Evolutionary conservation across 1,140 invertebrate genomes (phyloP).

Genomic region (Microvelia longipes): DNA sequence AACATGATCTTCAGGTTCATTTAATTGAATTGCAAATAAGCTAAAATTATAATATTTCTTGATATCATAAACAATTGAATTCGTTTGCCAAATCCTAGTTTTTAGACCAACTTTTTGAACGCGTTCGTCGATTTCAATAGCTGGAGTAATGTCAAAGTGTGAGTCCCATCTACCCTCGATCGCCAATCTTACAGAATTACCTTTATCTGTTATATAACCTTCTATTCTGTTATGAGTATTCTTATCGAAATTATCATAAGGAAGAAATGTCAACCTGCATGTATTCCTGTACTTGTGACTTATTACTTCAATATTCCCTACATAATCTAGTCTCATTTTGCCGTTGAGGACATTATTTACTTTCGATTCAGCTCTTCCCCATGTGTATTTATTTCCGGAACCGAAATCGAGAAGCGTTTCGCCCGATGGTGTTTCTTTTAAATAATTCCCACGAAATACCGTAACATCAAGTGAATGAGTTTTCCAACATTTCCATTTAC

Average conservation of each 20-base stretch:
- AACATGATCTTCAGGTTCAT: constrained; percentile 80
- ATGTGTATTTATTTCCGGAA: constrained; percentile 77
- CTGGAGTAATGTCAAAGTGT: neutral
- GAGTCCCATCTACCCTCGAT: neutral
- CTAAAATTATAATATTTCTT: neutral
- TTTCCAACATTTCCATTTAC: constrained; percentile 2
- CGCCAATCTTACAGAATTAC: neutral
- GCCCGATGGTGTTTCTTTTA: constrained; percentile 81
- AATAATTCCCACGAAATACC: constrained; percentile 95
- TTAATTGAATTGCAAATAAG: constrained; percentile 86
- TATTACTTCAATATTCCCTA: neutral
- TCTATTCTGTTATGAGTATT: neutral
- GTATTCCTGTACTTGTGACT: neutral
- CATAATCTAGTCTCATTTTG: neutral
- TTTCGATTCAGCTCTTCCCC: constrained; percentile 42
- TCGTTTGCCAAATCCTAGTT: neutral
- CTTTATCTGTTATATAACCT: neutral
- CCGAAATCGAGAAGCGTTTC: constrained; percentile 40
- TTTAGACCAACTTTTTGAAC: neutral
- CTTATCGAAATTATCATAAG: neutral
- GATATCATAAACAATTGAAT: neutral
- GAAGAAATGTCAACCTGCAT: neutral
- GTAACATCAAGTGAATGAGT: constrained; percentile 73
- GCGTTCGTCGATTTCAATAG: neutral
- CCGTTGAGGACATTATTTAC: neutral